Evolutionary conservation across 1,140 invertebrate genomes (phyloP).

Genomic region (Delia radicum): DNA sequence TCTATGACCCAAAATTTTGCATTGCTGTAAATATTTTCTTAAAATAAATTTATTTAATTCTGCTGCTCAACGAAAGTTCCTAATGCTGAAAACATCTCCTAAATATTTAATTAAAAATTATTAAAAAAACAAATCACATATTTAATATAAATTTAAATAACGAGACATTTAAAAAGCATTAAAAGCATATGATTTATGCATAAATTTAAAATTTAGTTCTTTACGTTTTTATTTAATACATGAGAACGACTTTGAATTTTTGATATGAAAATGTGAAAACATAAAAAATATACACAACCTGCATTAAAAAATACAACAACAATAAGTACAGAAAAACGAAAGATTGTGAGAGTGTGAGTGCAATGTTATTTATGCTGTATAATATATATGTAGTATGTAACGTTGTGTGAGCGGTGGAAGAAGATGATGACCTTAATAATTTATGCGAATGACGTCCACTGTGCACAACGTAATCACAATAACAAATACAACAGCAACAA

Average conservation of each 20-base stretch:
- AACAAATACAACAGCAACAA: neutral
- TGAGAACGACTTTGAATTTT: neutral
- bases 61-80: too few species aligned
- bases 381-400: neutral
- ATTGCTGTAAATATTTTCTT: too few species aligned
- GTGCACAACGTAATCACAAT: neutral
- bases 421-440: slow-evolving; percentile 1
- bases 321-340: slow-evolving; percentile 12
- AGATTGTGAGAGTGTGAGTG: neutral
- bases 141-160: neutral
- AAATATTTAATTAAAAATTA: too few species aligned
- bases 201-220: neutral
- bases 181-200: neutral
- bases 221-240: neutral
- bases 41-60: too few species aligned
- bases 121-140: neutral
- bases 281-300: neutral
- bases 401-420: neutral
- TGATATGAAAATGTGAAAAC: neutral
- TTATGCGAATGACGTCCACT: neutral
- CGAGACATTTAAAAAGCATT: neutral
- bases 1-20: too few species aligned
- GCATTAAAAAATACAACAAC: neutral
- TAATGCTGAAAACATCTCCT: too few species aligned
- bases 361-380: neutral